These are phyloP conservation scores for Poecilia wingei DNA, from an alignment of 2,797 vertebrate genomes.

Conservation along the genomic window DNA sequence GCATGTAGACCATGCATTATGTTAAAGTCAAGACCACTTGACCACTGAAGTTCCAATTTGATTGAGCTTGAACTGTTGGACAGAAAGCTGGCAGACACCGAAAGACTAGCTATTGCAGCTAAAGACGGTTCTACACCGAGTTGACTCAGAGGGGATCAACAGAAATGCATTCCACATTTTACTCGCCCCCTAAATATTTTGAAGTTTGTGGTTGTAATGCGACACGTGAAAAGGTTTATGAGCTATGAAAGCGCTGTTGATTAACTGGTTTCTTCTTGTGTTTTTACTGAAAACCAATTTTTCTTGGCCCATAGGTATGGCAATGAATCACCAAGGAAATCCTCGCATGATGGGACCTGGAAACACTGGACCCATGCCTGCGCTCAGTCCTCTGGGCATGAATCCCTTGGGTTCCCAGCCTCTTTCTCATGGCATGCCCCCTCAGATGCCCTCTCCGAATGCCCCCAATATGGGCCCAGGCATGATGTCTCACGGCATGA, in stretches of 20 bases:
- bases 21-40: not conserved
- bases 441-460: slow-evolving; percentile 98
- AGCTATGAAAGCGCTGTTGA: not conserved
- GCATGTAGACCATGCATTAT: too few species aligned
- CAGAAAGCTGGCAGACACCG: not conserved
- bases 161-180: not conserved
- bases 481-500: slow-evolving; percentile 96
- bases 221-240: slow-evolving; percentile 1
- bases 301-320: slow-evolving; percentile 86
- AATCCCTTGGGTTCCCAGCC: slow-evolving; percentile 90
- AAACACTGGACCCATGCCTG: slow-evolving; percentile 93
- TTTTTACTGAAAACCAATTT: not conserved
- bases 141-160: not conserved
- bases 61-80: not conserved
- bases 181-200: not conserved
- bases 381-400: slow-evolving; percentile 98
- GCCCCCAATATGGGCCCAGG: slow-evolving; percentile 94
- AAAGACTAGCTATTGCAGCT: not conserved
- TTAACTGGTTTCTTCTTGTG: not conserved
- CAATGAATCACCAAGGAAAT: slow-evolving; percentile 94
- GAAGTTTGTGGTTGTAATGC: not conserved
- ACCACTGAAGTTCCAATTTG: not conserved
- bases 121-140: not conserved
- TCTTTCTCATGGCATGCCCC: slow-evolving; percentile 93
- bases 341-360: slow-evolving; percentile 97